Conservation (phyloP, 64 coral and sea anemone species). For the Hydrozoanthus tunicans region DNA sequence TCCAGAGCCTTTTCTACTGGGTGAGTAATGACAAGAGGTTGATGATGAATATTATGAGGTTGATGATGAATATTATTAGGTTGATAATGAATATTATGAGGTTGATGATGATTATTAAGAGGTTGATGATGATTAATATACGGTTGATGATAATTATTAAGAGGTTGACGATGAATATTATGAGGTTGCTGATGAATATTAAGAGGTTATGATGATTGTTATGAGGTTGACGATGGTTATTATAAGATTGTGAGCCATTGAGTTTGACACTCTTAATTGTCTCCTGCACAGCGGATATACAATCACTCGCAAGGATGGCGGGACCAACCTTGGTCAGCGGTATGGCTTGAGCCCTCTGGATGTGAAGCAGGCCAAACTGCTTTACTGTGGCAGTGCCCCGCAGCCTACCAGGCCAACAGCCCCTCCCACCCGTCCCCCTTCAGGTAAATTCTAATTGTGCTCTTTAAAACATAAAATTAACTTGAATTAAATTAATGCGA, state of each 20-base stretch:
- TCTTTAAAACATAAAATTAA: background rate
- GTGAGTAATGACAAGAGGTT: background rate
- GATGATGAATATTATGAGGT: background rate
- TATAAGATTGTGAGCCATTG: background rate
- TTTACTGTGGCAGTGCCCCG: conserved; percentile 67
- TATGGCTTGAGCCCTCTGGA: conserved; percentile 78
- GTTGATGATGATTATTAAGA: background rate
- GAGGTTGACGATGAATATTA: background rate
- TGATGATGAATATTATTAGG: background rate
- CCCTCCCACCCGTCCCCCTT: conserved; percentile 53
- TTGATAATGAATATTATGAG: background rate
- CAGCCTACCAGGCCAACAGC: conserved; percentile 40
- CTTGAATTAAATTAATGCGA: background rate
- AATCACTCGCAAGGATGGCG: conserved; percentile 63
- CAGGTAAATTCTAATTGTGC: background rate
- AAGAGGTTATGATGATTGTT: background rate
- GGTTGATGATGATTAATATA: background rate
- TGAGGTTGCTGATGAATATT: background rate
- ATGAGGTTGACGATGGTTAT: background rate
- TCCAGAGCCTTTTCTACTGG: conserved; percentile 74
- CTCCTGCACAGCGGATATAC: conserved; percentile 33
- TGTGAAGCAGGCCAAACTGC: conserved; percentile 64
- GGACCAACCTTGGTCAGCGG: conserved; percentile 81
- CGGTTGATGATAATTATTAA: background rate
- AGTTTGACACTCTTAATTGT: background rate